phyloP scores from a whole-genome alignment of 2,113 vertebrate genomes.

The Plectropomus leopardus region DNA sequence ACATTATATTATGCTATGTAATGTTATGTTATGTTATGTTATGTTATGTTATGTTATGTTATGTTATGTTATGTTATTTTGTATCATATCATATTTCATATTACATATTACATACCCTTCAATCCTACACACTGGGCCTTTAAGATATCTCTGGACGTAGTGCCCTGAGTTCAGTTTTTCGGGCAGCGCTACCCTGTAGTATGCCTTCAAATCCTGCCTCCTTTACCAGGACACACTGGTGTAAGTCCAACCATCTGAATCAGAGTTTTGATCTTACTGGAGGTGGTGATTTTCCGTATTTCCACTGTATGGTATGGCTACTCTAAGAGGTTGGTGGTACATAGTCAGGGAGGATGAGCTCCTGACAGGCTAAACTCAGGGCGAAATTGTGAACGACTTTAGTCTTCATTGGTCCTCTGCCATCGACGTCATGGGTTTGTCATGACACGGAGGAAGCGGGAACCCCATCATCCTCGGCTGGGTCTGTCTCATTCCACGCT shows the following conservation, averaged over 20 bases:
- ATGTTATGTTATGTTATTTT: no score
- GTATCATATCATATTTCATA: no score
- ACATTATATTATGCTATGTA: no score
- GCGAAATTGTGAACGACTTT: fast-evolving
- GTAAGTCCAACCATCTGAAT: neutral
- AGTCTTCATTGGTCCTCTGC: conserved; percentile 7
- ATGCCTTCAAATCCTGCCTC: neutral
- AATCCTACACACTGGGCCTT: no score
- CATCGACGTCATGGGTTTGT: conserved; percentile 3
- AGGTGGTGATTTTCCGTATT: neutral
- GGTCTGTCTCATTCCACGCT: conserved; percentile 31
- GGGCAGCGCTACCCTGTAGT: neutral
- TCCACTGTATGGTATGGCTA: no score
- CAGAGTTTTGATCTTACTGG: neutral
- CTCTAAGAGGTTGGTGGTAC: no score
- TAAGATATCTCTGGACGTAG: no score
- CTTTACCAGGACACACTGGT: neutral
- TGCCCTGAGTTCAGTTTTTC: neutral
- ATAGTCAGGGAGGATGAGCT: neutral
- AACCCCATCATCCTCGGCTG: conserved; percentile 21
- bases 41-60: no score
- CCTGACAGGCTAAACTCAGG: neutral
- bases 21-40: no score
- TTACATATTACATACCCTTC: no score
- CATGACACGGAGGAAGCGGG: conserved; percentile 63